Evolutionary conservation across 2,888 invertebrate genomes (phyloP), one percentile per base, ranked within the genome.

Genomic region (Hemaris fuciformis): DNA sequence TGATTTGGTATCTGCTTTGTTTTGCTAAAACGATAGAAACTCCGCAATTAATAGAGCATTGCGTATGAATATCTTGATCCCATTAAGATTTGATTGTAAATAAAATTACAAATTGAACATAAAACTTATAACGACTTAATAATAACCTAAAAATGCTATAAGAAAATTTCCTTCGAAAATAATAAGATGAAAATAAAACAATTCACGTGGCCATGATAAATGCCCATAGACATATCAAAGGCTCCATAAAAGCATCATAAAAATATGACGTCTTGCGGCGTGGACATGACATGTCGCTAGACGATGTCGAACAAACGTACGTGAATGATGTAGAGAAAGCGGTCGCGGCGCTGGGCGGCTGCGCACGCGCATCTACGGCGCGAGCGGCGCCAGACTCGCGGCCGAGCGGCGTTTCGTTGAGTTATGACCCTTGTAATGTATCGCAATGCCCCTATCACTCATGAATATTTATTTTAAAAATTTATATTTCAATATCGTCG

Each of bases 401-500:
- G 77, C 75, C 74, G 75, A 68, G 77, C 84, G 81, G 87, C 86
- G 88, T 85, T 85, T 83, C 76, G 80, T 89, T 91, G 91, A 91
- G 89, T 90, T 91, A 92, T 89, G 79, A 80, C 82, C 79, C 79
- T 76, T 90, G 90, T 91, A 88, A 86, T 85, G 82, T 85, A 90
- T 83, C 81, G 87, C 89, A 88, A 87, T 86, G 81, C 86, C 89
- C 87, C 86, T 86, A 91, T 91, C 88, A 87, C 85, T 91, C 89
- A 91, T 92, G 89, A 91, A 92, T 91, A 92, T 91, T 91, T 87
- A 90, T 89, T 79, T 78, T 83, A 85, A 88, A 86, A 84, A 88
- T 81, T 84, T 84, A 79, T 81, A 81, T 83, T 81, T 82, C 78
- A 79, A 83, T 84, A 83, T 87, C 85, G 75, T 76, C 79, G 77